These are phyloP conservation scores for Phyllotis vaccarum DNA, from an alignment of 2,797 vertebrate genomes.

Conservation along the genomic window DNA sequence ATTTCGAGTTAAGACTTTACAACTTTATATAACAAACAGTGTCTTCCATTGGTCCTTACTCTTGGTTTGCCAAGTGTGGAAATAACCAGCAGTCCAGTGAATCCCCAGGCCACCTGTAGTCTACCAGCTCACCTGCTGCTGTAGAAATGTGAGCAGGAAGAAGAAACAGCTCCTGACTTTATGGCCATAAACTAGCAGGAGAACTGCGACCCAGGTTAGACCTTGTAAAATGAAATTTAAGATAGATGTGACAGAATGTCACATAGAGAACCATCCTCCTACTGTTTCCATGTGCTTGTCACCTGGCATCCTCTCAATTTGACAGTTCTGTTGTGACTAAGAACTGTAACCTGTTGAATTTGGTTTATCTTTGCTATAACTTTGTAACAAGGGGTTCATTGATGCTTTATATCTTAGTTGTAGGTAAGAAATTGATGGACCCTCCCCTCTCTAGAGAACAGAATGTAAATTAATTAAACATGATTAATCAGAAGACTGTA, in stretches of 20 bases:
- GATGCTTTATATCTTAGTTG: neutral
- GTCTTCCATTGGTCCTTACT: neutral
- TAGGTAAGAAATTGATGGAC: neutral
- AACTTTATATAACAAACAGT: neutral
- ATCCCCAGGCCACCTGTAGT: neutral
- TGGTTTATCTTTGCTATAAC: neutral
- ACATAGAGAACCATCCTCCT: neutral
- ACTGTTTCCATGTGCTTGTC: neutral
- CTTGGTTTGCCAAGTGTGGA: neutral
- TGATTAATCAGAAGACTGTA: neutral
- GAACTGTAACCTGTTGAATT: neutral
- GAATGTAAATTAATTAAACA: neutral
- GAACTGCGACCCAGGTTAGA: neutral
- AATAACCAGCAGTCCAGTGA: neutral
- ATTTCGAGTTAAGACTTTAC: neutral
- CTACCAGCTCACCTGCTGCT: neutral
- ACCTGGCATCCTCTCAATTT: neutral
- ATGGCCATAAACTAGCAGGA: neutral
- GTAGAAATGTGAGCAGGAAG: neutral
- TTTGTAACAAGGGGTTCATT: neutral
- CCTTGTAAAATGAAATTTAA: neutral
- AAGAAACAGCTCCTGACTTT: slow-evolving; percentile 9
- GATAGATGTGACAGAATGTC: neutral
- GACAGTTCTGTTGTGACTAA: neutral
- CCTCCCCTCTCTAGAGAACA: neutral